phyloP scores from a whole-genome alignment of 2,113 vertebrate genomes.

The Erythrocercus mccallii region DNA sequence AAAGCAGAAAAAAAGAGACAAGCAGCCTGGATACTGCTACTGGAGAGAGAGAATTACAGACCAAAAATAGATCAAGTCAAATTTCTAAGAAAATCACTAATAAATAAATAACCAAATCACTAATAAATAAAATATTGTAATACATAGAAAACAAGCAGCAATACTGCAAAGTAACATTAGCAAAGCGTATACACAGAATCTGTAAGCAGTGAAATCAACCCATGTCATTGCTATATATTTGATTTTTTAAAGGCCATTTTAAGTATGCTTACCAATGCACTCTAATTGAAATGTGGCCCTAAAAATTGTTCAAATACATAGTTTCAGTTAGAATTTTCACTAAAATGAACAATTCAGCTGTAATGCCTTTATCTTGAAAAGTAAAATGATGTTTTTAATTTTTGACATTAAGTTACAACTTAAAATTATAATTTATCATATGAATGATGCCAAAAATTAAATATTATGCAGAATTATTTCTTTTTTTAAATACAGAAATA shows the following conservation, averaged over 20 bases:
- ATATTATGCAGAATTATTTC: not conserved
- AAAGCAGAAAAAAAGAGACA: too few species aligned
- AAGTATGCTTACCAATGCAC: not conserved
- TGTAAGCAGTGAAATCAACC: not conserved
- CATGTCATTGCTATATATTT: accelerated
- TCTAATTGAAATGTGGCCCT: not conserved
- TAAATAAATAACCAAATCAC: not conserved
- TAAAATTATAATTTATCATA: not conserved
- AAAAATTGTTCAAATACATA: not conserved
- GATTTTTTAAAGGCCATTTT: not conserved
- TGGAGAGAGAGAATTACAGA: not conserved
- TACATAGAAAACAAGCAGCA: not conserved
- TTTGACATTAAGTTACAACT: not conserved
- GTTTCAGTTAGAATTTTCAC: not conserved
- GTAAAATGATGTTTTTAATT: not conserved
- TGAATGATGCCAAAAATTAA: not conserved
- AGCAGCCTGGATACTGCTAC: not conserved
- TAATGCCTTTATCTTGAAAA: not conserved
- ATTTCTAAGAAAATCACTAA: not conserved
- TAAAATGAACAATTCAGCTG: not conserved
- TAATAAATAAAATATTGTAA: not conserved
- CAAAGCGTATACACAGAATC: not conserved
- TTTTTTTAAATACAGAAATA: not conserved
- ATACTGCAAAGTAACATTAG: not conserved
- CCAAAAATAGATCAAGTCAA: accelerated